Conservation (phyloP, 1,140 invertebrate species). For the Achatina immaculata region DNA sequence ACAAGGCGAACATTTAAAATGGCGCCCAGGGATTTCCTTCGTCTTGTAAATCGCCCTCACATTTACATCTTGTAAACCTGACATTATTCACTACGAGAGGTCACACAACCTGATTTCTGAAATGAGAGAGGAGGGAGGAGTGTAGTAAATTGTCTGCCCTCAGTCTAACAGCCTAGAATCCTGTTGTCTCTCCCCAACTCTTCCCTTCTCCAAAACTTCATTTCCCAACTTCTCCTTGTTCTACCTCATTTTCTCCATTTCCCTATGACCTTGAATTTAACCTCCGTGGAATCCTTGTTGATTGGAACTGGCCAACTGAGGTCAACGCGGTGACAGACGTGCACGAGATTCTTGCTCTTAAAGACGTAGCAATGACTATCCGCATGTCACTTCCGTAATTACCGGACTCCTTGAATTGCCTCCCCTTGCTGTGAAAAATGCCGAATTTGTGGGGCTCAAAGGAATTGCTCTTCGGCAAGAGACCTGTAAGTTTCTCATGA, state of each 20-base stretch:
- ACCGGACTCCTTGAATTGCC: neutral
- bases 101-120: neutral
- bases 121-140: neutral
- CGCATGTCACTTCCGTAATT: constrained; percentile 13
- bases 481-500: no score
- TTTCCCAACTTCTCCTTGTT: neutral
- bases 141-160: neutral
- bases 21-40: neutral
- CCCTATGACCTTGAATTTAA: neutral
- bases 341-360: constrained; percentile 5
- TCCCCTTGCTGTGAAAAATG: neutral
- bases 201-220: neutral
- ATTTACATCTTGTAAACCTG: neutral
- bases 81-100: neutral
- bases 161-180: neutral
- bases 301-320: constrained; percentile 12
- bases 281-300: neutral
- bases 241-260: neutral
- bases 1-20: neutral
- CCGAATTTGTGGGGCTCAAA: no score
- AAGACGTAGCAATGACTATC: constrained; percentile 6
- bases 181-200: neutral
- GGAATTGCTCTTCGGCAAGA: no score
- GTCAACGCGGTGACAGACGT: constrained; percentile 7
- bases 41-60: neutral